phyloP scores from a whole-genome alignment of 2,797 vertebrate species.

The Florisuga fusca region DNA sequence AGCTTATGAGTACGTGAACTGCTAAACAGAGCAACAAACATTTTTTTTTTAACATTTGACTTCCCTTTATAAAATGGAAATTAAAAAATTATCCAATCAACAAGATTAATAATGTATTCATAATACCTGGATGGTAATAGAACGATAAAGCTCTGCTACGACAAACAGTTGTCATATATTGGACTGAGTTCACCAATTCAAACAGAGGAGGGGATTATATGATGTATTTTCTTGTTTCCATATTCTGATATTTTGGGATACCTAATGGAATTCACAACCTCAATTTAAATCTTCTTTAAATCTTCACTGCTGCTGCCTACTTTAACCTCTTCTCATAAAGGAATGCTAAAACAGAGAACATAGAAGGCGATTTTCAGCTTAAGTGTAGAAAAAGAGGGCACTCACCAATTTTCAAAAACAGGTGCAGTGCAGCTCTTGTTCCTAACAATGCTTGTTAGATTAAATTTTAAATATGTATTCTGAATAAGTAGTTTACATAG shows the following conservation, averaged over 20 bases:
- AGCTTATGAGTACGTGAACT: background rate
- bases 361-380: background rate
- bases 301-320: background rate
- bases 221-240: background rate
- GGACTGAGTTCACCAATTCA: background rate
- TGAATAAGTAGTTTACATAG: background rate
- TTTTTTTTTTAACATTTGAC: background rate
- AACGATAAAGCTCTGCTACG: background rate
- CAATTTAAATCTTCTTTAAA: slow-evolving; percentile 29
- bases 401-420: slow-evolving; percentile 23
- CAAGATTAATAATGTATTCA: background rate
- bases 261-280: background rate
- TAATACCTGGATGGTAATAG: background rate
- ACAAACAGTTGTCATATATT: background rate
- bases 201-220: background rate
- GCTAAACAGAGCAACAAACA: background rate
- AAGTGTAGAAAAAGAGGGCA: background rate
- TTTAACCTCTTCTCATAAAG: background rate
- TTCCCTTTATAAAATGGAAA: background rate
- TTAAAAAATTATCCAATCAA: background rate
- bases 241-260: background rate
- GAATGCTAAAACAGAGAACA: slow-evolving; percentile 12
- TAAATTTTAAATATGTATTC: background rate
- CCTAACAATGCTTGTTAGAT: slow-evolving; percentile 7
- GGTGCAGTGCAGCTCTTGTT: background rate